phyloP scores from a whole-genome alignment of 2,888 invertebrate species.

The Ophonus ardosiacus region DNA sequence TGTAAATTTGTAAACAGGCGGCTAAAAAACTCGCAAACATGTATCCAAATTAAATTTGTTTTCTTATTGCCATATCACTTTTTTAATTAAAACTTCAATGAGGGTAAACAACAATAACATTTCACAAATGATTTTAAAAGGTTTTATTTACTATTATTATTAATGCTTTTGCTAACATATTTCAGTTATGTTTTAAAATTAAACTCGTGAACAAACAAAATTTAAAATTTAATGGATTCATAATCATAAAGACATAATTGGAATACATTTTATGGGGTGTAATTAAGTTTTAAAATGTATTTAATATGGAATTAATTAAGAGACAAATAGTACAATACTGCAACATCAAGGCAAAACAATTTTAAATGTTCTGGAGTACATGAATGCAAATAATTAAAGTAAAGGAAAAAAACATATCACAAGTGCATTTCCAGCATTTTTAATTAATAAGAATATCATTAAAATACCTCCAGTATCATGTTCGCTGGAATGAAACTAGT shows the following conservation, averaged over 20 bases:
- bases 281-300: neutral
- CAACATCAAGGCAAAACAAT: neutral
- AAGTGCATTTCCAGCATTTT: slow-evolving; percentile 30
- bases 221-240: neutral
- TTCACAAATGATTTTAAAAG: neutral
- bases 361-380: neutral
- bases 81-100: neutral
- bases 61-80: slow-evolving; percentile 1
- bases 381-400: slow-evolving; percentile 2
- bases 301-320: neutral
- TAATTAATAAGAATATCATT: slow-evolving; percentile 43
- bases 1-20: neutral
- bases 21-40: neutral
- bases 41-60: neutral
- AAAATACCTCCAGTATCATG: slow-evolving; percentile 32
- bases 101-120: neutral
- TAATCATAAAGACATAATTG: neutral
- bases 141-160: neutral
- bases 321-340: neutral
- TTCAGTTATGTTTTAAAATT: neutral
- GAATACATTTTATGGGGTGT: neutral
- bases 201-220: neutral
- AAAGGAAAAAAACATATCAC: neutral
- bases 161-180: neutral
- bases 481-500: neutral